These are phyloP conservation scores for Tachina lurida DNA, from an alignment of 2,888 invertebrate genomes.

Conservation along the genomic window DNA sequence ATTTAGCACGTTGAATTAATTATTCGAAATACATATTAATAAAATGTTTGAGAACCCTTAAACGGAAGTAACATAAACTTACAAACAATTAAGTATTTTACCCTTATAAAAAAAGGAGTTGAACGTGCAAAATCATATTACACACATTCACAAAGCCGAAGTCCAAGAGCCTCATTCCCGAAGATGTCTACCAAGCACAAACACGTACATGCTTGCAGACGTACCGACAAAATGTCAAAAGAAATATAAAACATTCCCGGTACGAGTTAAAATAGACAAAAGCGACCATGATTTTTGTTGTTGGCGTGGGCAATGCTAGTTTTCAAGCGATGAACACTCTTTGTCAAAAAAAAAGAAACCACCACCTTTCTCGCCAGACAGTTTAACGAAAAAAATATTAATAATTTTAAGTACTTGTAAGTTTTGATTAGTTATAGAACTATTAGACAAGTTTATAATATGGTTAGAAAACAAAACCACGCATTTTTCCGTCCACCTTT, in stretches of 20 bases:
- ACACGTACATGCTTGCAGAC: constrained; percentile 6
- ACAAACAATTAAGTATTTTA: constrained; percentile 11
- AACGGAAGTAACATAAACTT: constrained; percentile 31
- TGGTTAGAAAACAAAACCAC: constrained; percentile 5
- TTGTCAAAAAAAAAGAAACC: constrained; percentile 42
- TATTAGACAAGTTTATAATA: neutral
- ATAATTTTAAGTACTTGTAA: neutral
- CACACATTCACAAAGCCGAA: constrained; percentile 43
- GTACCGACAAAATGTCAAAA: constrained; percentile 47
- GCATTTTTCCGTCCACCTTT: constrained; percentile 27
- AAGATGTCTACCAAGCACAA: constrained; percentile 32
- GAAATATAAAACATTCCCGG: constrained; percentile 60
- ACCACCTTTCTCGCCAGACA: constrained; percentile 66
- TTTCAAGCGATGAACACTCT: constrained; percentile 15
- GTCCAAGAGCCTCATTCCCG: constrained; percentile 56
- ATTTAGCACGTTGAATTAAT: too few relatives aligned
- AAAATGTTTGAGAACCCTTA: constrained; percentile 38
- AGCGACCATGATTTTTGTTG: constrained; percentile 56
- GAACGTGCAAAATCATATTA: constrained; percentile 20
- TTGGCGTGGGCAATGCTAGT: constrained; percentile 65
- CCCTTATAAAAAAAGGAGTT: constrained; percentile 49
- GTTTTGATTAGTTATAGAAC: constrained; percentile 5
- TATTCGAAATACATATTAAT: too few relatives aligned
- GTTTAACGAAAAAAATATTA: constrained; percentile 15
- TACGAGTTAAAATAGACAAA: constrained; percentile 60